phyloP scores from a whole-genome alignment of 2,113 vertebrate species.

The Corythoichthys intestinalis region DNA sequence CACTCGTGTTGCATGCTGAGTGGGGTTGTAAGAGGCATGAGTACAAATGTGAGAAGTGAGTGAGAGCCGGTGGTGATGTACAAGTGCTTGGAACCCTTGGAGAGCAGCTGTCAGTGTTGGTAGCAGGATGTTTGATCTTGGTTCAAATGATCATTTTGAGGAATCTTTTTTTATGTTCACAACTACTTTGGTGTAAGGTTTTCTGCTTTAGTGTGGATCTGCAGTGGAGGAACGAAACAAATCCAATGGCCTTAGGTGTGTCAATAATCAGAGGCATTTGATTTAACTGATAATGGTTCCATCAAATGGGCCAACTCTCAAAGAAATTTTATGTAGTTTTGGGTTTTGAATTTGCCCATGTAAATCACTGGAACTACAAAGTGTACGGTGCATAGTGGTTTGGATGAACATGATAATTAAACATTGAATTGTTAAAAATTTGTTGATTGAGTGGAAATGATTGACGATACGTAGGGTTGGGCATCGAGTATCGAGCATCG shows the following conservation, averaged over 20 bases:
- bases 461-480: no score
- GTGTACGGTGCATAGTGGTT: not conserved
- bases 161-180: conserved; percentile 10
- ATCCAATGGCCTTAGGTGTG: no score
- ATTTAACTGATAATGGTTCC: not conserved
- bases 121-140: conserved; percentile 5
- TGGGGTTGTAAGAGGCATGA: conserved; percentile 39
- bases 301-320: not conserved
- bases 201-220: not conserved
- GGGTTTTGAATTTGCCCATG: not conserved
- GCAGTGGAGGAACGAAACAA: not conserved
- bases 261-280: not conserved
- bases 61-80: conserved; percentile 18
- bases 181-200: not conserved
- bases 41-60: conserved; percentile 35
- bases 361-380: not conserved
- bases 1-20: conserved; percentile 49
- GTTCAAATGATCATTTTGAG: conserved; percentile 23
- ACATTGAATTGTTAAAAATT: not conserved
- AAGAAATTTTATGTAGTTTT: not conserved
- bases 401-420: not conserved
- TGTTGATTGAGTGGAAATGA: no score
- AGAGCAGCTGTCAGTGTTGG: conserved; percentile 3
- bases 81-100: conserved; percentile 2
- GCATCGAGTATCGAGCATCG: no score